Percentiles rank a stretch among this genome's conserved stretches.
These are phyloP conservation scores for Parnassius orleans DNA, from an alignment of 2,888 invertebrate genomes.

Conservation along the genomic window DNA sequence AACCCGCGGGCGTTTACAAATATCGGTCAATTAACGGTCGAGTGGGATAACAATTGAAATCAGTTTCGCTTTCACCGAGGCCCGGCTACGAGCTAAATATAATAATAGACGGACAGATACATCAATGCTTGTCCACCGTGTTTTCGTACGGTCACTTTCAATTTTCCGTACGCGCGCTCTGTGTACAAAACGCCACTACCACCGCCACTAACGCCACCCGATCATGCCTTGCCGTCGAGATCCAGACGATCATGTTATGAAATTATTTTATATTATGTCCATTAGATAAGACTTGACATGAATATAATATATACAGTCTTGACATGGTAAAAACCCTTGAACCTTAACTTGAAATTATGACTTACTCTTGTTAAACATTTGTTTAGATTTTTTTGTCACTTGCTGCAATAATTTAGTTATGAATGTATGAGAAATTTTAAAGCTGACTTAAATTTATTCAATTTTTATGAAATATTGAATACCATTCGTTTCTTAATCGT, in stretches of 20 bases:
- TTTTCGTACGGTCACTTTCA: constrained; percentile 68
- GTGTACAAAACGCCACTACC: constrained; percentile 12
- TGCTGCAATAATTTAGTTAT: no score
- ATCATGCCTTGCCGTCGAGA: neutral
- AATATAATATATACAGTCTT: no score
- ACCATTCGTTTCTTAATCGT: no score
- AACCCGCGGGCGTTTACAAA: constrained; percentile 68
- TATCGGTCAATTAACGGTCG: constrained; percentile 66
- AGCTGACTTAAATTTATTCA: no score
- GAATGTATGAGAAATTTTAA: no score
- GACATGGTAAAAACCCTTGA: no score
- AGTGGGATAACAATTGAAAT: constrained; percentile 74
- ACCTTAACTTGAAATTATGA: no score
- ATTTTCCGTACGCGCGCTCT: constrained; percentile 52
- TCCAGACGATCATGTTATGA: neutral
- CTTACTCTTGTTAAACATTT: no score
- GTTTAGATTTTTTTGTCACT: no score
- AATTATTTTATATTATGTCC: no score
- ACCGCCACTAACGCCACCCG: constrained; percentile 1
- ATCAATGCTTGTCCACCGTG: constrained; percentile 66
- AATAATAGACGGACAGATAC: constrained; percentile 73
- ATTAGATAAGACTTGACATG: no score
- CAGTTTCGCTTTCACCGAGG: constrained; percentile 71
- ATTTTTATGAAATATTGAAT: no score
- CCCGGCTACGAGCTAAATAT: constrained; percentile 71